Percentiles rank a stretch among this genome's conserved stretches.
These are phyloP conservation scores for Nemotelus pantherinus DNA, from an alignment of 2,888 invertebrate species.

Conservation along the genomic window DNA sequence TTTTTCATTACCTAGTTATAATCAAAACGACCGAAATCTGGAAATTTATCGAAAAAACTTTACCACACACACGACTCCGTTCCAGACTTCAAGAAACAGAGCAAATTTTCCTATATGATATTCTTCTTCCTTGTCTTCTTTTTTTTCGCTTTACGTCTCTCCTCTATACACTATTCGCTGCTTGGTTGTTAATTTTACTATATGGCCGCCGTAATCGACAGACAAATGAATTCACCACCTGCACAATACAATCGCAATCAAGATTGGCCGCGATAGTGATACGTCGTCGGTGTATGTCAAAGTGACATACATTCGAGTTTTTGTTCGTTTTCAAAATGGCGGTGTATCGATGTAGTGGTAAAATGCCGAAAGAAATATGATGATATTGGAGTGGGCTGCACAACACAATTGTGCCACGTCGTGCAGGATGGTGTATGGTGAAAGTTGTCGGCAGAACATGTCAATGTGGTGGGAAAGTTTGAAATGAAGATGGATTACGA, in stretches of 20 bases:
- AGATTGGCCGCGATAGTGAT: conserved; percentile 2
- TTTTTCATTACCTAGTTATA: too few relatives aligned
- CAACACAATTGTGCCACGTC: conserved; percentile 48
- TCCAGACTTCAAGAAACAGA: conserved; percentile 34
- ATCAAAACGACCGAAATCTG: too few relatives aligned
- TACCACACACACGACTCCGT: not conserved
- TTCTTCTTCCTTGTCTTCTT: conserved; percentile 12
- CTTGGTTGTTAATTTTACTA: too few relatives aligned
- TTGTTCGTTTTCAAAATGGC: conserved; percentile 21
- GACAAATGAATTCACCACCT: conserved; percentile 20
- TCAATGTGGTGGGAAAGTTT: conserved; percentile 15
- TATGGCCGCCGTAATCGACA: too few relatives aligned
- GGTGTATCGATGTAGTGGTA: conserved; percentile 12
- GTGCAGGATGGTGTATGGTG: conserved; percentile 42
- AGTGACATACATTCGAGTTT: conserved; percentile 2
- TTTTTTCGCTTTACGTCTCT: conserved; percentile 26
- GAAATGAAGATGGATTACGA: not conserved
- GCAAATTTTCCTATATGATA: not conserved
- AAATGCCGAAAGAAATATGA: conserved; percentile 16
- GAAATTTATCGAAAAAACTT: too few relatives aligned
- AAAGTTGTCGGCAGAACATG: not conserved
- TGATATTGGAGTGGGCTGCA: conserved; percentile 16
- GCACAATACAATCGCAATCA: not conserved
- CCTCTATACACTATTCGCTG: not conserved
- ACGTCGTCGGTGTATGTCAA: conserved; percentile 24